Evolutionary conservation across 2,113 vertebrate genomes (phyloP), one percentile per base, ranked within the genome.

Genomic region (Trematocara stigmaticum): DNA sequence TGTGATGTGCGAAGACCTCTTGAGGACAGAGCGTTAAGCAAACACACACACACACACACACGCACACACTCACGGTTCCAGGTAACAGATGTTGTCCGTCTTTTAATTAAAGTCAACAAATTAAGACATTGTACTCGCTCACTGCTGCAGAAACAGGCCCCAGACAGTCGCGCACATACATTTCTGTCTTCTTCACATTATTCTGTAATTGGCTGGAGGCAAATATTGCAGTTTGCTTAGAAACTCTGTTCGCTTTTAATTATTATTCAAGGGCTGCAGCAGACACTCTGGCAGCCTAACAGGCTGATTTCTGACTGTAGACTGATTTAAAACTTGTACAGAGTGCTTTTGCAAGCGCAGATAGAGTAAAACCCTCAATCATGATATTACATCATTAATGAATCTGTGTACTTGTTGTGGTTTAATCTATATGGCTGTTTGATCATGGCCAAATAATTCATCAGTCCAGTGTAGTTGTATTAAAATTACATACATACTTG

Each of bases 81-180:
- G 87, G 87, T 86, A 88, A 85, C 90, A 91, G 88, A 92, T 93
- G 88, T 82, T 90, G 82, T 88, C 83, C 87, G 53, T 89, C 69
- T 82, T 84, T 92, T 93, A 91, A 93, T 94, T 93, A 92, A 83
- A 83, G 81, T 61, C 81, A 81, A 87, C 86, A 88, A 86, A 93
- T 92, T 82, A 86, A 90, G 83, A 90, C 76, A 76, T 91, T 86
- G 29, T 53, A 83, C 71, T 47, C 20, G 26, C 38, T 85, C 79
- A 55, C 57, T 87, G 84, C 89, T 76, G 84, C 81, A 87, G 69
- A 85, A 90, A 89, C 49, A 76, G 34, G 56, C 57, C 52, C 18
- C 34, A 71, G 31, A 59, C 34, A 80, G 38, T 34, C 81, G 79
- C 6, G 26, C 57, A 76, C 84, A 82, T 34, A 53, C 42, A 51